Percentiles rank a stretch among this genome's conserved stretches.
These are phyloP conservation scores for Australoheros scitulus DNA, from an alignment of 2,113 vertebrate species.

Conservation along the genomic window DNA sequence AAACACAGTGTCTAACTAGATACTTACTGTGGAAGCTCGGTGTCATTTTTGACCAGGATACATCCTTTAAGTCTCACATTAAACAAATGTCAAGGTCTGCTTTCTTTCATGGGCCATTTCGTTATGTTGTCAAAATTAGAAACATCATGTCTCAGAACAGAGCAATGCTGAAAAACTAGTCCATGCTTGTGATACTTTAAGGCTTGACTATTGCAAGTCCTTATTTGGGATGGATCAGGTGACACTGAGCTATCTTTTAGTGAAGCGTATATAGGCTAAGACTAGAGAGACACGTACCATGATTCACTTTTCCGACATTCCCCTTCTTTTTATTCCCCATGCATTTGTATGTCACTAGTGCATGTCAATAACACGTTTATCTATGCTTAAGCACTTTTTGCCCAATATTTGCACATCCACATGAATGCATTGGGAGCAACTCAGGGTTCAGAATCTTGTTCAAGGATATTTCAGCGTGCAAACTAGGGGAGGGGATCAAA, in stretches of 20 bases:
- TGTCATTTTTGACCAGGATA: too few species aligned
- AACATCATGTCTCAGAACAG: background rate
- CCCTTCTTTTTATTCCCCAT: too few species aligned
- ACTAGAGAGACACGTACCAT: too few species aligned
- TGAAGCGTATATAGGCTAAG: too few species aligned
- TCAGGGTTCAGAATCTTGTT: background rate
- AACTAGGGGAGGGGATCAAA: background rate
- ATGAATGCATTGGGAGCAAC: background rate
- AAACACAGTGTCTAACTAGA: background rate
- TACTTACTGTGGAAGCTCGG: background rate
- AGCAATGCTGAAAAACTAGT: background rate
- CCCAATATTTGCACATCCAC: background rate
- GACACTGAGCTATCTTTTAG: too few species aligned
- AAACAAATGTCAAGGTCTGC: background rate
- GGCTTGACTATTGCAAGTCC: too few species aligned
- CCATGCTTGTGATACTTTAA: background rate
- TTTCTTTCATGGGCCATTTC: background rate
- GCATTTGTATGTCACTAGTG: too few species aligned
- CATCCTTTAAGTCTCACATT: background rate
- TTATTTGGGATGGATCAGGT: background rate
- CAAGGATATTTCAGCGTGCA: background rate
- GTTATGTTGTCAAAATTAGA: background rate
- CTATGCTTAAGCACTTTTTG: background rate
- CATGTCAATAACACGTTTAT: background rate
- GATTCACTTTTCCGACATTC: too few species aligned